These are phyloP conservation scores for Eurosta solidaginis DNA, from an alignment of 1,140 invertebrate species.

Conservation along the genomic window DNA sequence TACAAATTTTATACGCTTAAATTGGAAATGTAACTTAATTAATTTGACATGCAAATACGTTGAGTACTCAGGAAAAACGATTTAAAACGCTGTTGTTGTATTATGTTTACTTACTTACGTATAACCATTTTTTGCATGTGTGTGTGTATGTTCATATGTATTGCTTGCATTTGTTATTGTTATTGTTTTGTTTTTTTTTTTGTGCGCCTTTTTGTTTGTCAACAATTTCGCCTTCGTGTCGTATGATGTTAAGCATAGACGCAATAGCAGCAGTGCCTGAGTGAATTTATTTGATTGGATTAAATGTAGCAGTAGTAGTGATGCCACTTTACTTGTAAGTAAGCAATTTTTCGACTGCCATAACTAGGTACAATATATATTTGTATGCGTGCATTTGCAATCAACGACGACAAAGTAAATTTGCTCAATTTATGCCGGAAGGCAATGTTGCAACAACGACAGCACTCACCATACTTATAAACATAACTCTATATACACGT, in stretches of 20 bases:
- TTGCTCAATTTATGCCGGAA: background rate
- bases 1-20: background rate
- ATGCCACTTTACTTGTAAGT: background rate
- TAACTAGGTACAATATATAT: too few species aligned
- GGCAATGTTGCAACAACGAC: background rate
- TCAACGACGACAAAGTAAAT: background rate
- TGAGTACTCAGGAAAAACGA: background rate
- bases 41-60: slow-evolving; percentile 10
- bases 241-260: background rate
- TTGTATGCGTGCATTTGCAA: too few species aligned
- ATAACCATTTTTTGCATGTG: background rate
- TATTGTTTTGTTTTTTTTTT: too few species aligned
- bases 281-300: slow-evolving; percentile 22
- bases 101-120: too few species aligned
- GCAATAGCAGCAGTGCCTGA: background rate
- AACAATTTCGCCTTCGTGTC: background rate
- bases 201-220: background rate
- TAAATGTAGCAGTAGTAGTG: background rate
- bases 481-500: too few species aligned
- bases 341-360: background rate
- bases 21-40: slow-evolving; percentile 18
- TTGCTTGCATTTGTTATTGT: too few species aligned
- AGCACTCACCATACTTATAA: too few species aligned
- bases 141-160: background rate
- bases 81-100: background rate